These are phyloP conservation scores for Dicentrarchus labrax DNA, from an alignment of 2,113 vertebrate species.

Conservation along the genomic window DNA sequence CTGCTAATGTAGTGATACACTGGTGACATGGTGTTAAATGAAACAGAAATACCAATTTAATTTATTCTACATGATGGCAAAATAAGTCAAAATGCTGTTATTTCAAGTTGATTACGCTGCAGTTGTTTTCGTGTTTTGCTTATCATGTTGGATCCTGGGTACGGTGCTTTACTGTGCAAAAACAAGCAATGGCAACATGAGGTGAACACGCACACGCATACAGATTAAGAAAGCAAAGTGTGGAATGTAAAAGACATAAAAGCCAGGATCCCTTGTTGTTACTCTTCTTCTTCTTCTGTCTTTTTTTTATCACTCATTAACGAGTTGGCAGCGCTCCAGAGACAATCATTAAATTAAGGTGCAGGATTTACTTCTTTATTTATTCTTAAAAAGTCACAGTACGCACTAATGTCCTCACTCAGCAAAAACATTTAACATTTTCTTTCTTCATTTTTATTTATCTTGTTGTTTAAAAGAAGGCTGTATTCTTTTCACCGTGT, in stretches of 20 bases:
- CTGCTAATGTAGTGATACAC: neutral
- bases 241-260: slow-evolving; percentile 8
- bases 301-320: slow-evolving; percentile 39
- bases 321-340: slow-evolving; percentile 46
- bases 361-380: slow-evolving; percentile 1
- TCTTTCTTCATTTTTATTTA: neutral
- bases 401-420: neutral
- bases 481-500: neutral
- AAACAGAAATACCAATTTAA: neutral
- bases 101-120: neutral
- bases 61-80: neutral
- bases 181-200: neutral
- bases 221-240: neutral
- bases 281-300: neutral
- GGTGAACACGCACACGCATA: neutral
- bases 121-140: neutral
- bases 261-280: neutral
- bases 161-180: neutral
- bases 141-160: neutral
- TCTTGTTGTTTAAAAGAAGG: neutral
- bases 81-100: neutral
- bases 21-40: neutral
- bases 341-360: slow-evolving; percentile 36
- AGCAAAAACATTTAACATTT: neutral
- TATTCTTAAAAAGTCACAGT: neutral